A percentile compares a stretch with the other conserved stretches of the same genome.
These are phyloP conservation scores for Lysiphlebus fabarum DNA, from an alignment of 1,140 invertebrate genomes.

Conservation along the genomic window DNA sequence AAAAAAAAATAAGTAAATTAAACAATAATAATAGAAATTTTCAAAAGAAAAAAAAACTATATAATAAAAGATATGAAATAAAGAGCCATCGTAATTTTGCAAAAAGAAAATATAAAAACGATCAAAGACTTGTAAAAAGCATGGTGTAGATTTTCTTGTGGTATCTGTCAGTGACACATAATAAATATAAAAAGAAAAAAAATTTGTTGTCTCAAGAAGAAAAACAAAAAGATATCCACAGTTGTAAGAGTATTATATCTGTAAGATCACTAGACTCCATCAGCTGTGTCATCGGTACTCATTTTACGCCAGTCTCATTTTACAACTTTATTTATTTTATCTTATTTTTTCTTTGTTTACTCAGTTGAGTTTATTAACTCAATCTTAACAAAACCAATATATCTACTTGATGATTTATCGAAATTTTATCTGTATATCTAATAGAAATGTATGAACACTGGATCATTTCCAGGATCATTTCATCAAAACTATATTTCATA, in stretches of 20 bases:
- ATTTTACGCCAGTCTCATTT: slow-evolving; percentile 17
- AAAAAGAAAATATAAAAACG: not conserved
- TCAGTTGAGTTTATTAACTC: no score
- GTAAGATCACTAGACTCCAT: slow-evolving; percentile 13
- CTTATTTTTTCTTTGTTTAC: no score
- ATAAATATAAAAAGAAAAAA: not conserved
- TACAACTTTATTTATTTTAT: slow-evolving; percentile 30
- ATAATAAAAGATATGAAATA: no score
- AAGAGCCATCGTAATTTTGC: no score
- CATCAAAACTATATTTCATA: no score
- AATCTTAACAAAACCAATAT: no score
- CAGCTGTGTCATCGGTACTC: slow-evolving; percentile 19
- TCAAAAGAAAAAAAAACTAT: slow-evolving; percentile 1
- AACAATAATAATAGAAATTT: slow-evolving; percentile 16
- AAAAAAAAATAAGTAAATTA: no score
- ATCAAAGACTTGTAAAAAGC: not conserved
- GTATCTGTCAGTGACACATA: slow-evolving; percentile 10
- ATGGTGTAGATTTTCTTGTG: not conserved
- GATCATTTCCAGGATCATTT: no score
- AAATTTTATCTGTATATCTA: no score
- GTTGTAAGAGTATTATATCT: slow-evolving; percentile 2
- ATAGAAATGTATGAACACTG: no score
- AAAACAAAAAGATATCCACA: slow-evolving; percentile 23
- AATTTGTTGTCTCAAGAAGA: not conserved
- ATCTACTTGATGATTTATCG: no score